Evolutionary conservation across 2,888 invertebrate genomes (phyloP).

Genomic region (Zonitis immaculata): DNA sequence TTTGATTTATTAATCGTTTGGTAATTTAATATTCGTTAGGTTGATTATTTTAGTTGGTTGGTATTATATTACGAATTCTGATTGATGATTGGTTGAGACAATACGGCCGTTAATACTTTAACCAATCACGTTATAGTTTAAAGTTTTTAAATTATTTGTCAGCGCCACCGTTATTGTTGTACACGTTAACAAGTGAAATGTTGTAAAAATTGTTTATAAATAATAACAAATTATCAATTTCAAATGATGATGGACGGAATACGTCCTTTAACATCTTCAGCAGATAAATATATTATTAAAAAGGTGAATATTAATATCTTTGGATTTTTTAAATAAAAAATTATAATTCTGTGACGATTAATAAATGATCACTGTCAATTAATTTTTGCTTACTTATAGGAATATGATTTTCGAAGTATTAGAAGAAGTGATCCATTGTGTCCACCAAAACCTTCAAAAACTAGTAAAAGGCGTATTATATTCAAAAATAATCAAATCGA

Average conservation of each 20-base stretch:
- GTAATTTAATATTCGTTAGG: not conserved
- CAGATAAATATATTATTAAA: not conserved
- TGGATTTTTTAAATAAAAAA: not conserved
- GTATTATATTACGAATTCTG: not conserved
- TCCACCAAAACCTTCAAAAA: constrained; percentile 28
- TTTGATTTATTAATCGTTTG: too few species aligned
- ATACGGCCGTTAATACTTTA: not conserved
- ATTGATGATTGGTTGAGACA: not conserved
- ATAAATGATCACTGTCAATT: constrained; percentile 3
- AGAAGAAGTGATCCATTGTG: constrained; percentile 23
- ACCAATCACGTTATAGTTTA: not conserved
- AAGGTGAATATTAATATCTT: not conserved
- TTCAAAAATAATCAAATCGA: constrained; percentile 18
- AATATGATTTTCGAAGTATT: not conserved
- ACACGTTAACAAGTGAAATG: constrained; percentile 1
- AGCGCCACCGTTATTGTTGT: not conserved
- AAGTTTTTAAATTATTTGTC: not conserved
- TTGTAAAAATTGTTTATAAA: not conserved
- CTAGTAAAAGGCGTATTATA: constrained; percentile 23
- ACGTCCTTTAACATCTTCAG: not conserved
- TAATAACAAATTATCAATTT: not conserved
- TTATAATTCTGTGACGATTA: not conserved
- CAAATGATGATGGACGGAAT: not conserved
- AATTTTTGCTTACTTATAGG: constrained; percentile 12
- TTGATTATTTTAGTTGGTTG: not conserved